These are phyloP conservation scores for Isaurus tuberculatus DNA, from an alignment of 92 coral and sea anemone genomes.

Conservation along the genomic window DNA sequence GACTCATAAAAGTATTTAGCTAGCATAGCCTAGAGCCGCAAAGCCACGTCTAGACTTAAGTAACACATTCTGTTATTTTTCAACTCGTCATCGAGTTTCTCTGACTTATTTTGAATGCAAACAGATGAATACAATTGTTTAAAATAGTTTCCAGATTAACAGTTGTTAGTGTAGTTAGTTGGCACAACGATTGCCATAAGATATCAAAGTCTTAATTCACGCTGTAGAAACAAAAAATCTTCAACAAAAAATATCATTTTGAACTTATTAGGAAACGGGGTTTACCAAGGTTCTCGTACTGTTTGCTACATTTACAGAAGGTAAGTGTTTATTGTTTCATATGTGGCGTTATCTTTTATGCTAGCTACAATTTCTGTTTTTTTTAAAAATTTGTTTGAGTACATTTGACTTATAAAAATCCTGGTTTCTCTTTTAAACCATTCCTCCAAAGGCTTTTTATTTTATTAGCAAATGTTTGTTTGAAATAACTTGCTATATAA, in stretches of 20 bases:
- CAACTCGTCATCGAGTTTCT: too few relatives aligned
- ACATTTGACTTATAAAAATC: too few relatives aligned
- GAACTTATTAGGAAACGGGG: conserved; percentile 83
- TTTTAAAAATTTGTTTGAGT: neutral
- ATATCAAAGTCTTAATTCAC: neutral
- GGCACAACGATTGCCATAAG: neutral
- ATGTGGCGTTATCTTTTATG: neutral
- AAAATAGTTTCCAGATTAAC: neutral
- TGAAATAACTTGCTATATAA: too few relatives aligned
- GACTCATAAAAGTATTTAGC: too few relatives aligned
- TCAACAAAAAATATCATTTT: neutral
- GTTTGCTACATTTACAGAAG: conserved; percentile 97
- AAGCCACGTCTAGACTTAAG: too few relatives aligned
- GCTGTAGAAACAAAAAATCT: neutral
- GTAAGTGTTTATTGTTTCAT: conserved; percentile 25
- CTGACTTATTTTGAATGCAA: too few relatives aligned
- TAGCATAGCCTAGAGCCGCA: too few relatives aligned
- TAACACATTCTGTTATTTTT: too few relatives aligned
- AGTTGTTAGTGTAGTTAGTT: neutral
- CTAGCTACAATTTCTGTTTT: neutral
- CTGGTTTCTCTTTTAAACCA: too few relatives aligned
- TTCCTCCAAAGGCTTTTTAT: too few relatives aligned
- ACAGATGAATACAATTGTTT: too few relatives aligned
- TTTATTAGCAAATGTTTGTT: too few relatives aligned
- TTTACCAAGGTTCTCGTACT: conserved; percentile 82